A percentile compares a stretch with the other conserved stretches of the same genome.
Conservation (phyloP, 1,140 invertebrate species). For the Colletes latitarsis region DNA sequence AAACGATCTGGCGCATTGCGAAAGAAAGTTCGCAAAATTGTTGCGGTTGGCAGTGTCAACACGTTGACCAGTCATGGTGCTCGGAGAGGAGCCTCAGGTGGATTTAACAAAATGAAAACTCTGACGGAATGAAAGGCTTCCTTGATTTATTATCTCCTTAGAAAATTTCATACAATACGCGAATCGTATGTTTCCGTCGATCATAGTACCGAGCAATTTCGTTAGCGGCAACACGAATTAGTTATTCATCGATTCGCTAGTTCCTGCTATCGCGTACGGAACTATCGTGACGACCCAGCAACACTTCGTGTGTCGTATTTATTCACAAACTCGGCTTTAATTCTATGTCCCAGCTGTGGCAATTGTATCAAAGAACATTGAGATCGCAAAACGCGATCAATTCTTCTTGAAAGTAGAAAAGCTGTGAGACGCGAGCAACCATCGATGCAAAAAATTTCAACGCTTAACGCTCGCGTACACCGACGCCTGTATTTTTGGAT, state of each 20-base stretch:
- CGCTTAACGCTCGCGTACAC: too few species aligned
- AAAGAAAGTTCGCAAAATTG: background rate
- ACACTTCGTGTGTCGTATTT: background rate
- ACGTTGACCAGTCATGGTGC: background rate
- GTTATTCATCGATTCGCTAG: background rate
- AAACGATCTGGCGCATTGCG: background rate
- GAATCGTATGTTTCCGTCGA: background rate
- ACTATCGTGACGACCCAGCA: background rate
- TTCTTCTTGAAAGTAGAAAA: too few species aligned
- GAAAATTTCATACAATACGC: slow-evolving; percentile 2
- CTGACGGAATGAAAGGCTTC: background rate
- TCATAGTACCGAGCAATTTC: background rate
- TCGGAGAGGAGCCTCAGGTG: background rate
- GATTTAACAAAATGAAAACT: background rate
- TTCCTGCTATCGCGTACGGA: background rate
- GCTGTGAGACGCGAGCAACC: too few species aligned
- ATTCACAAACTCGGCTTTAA: too few species aligned
- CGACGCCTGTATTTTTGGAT: too few species aligned
- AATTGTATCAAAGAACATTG: too few species aligned
- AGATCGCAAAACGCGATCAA: too few species aligned
- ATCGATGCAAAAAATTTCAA: too few species aligned
- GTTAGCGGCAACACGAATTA: background rate
- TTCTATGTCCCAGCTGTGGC: background rate
- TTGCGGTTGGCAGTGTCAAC: background rate
- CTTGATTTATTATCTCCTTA: slow-evolving; percentile 12